Evolutionary conservation across 2,113 vertebrate species (phyloP), one percentile per base, ranked within the genome.

Genomic region (Argyrosomus japonicus): DNA sequence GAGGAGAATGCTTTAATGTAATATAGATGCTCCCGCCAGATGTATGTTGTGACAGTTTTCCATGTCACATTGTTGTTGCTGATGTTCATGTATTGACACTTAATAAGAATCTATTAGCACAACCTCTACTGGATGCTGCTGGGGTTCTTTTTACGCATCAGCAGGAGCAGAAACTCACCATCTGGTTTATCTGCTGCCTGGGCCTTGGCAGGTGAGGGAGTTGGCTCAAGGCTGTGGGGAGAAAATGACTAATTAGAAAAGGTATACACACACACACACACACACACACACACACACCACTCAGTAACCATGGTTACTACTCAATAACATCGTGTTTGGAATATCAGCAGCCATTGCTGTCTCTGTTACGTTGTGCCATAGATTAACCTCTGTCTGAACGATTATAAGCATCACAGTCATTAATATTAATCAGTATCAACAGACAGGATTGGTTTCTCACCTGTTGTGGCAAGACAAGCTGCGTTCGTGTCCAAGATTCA

Each of bases 181-280:
- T 94, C 94, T 84, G 93, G 91, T 94, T 94, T 93, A 77, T 92
- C 89, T 68, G 86, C 93, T 79, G 93, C 87, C 85, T 90, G 93
- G 87, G 82, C 72, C 89, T 87, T 92, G 88, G 91, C 90, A 90
- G 94, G 92, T 89, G 91, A 93, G 32, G 81, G 79, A 85, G 91
- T 88, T 75, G 90, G 90, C 90, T 92, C 93, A 68, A 95, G 91
- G 81, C 95, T 96, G 93, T 74, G 63, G 83, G 71, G 85, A 92
- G 84, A 89, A 85, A 89, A 88, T 81, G 74, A 85, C 79, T 91
- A 87, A 90, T 93, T 93, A 92, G 79, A 89, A 82, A 86, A 87
- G 72, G 75, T 61, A 62, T 56, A 71, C 58, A 70, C 67, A 57
- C 56, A 45, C 54, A 76, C 29, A 62, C 58, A 50, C 17, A 70